Evolutionary conservation across 2,797 vertebrate genomes (phyloP).

Genomic region (Trachops cirrhosus): DNA sequence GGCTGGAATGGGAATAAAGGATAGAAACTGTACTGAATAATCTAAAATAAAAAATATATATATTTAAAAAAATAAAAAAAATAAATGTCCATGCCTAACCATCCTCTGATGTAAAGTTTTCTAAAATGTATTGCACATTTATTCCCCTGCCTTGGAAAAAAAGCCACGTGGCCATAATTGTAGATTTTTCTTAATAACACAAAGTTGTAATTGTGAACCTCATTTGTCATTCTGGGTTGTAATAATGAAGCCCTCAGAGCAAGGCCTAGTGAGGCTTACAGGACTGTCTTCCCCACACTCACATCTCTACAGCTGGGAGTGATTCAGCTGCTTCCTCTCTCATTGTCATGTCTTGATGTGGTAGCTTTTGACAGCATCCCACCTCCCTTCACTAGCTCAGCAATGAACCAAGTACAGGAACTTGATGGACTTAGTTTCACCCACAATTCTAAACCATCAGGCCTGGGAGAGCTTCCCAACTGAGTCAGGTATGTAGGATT

Average conservation of each 20-base stretch:
- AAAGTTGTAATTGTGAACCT: neutral
- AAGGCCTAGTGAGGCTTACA: neutral
- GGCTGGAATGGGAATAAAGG: too few relatives aligned
- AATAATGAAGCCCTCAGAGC: neutral
- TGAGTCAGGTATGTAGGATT: neutral
- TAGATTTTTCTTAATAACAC: neutral
- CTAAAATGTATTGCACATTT: neutral
- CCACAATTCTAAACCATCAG: neutral
- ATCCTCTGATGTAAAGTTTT: neutral
- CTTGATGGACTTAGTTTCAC: conserved; percentile 16
- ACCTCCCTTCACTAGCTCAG: neutral
- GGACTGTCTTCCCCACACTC: neutral
- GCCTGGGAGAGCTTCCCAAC: neutral
- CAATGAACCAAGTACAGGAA: neutral
- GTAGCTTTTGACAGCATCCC: conserved; percentile 21
- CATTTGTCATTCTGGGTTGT: neutral
- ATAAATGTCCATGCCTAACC: neutral
- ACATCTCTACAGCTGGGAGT: neutral
- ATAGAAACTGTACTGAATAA: too few relatives aligned
- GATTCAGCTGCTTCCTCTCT: neutral
- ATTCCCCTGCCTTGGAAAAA: neutral
- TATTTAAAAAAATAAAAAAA: too few relatives aligned
- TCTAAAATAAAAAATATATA: too few relatives aligned
- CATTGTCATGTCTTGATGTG: neutral
- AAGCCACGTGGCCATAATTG: neutral